A percentile compares a stretch with the other conserved stretches of the same genome.
Conservation (phyloP, 2,797 vertebrate species). For the Megaceryle alcyon region DNA sequence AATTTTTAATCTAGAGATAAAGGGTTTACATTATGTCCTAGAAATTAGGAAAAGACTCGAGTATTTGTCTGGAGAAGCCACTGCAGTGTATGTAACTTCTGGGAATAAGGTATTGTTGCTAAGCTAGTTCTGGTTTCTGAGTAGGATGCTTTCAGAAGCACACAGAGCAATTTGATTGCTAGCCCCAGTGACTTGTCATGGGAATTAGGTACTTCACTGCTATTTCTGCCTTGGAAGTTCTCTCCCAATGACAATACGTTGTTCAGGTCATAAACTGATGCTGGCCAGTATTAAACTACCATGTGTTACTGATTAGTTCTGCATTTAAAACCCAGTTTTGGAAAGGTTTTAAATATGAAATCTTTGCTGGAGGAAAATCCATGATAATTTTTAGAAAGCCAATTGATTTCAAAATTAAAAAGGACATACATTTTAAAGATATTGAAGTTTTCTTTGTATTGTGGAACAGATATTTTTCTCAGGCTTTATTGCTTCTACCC, state of each 20-base stretch:
- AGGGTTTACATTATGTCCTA: not conserved
- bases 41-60: not conserved
- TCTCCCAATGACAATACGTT: fast-evolving
- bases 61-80: not conserved
- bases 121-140: not conserved
- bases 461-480: not conserved
- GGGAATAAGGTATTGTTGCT: not conserved
- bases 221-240: not conserved
- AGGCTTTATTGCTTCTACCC: not conserved
- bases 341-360: not conserved
- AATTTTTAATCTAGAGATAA: constrained; percentile 49
- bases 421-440: not conserved
- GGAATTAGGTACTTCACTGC: not conserved
- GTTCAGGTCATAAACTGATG: not conserved
- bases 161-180: not conserved
- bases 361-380: not conserved
- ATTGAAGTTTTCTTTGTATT: not conserved
- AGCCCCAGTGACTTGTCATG: not conserved
- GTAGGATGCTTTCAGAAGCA: not conserved
- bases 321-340: not conserved
- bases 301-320: not conserved
- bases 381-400: not conserved
- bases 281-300: not conserved
- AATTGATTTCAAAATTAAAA: not conserved
- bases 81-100: not conserved